These are phyloP conservation scores for Mechanitis messenoides DNA, from an alignment of 2,888 invertebrate genomes.

Conservation along the genomic window DNA sequence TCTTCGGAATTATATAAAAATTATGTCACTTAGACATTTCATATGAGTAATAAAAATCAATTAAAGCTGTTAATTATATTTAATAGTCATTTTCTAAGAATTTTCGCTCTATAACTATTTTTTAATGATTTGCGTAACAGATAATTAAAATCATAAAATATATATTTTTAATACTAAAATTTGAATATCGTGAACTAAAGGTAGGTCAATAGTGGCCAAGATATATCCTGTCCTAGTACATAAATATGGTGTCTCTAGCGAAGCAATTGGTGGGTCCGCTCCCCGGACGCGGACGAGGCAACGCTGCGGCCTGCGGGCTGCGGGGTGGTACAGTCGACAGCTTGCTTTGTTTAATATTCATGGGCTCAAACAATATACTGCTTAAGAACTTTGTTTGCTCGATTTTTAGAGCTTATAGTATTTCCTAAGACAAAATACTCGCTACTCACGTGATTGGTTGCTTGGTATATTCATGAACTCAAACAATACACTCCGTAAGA, in stretches of 20 bases:
- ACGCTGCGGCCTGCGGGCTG: constrained; percentile 21
- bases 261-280: constrained; percentile 36
- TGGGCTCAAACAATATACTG: constrained; percentile 14
- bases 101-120: neutral
- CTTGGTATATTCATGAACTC: constrained; percentile 18
- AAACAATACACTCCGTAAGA: constrained; percentile 8
- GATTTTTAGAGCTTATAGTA: neutral
- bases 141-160: neutral
- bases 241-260: constrained; percentile 26
- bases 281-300: constrained; percentile 32
- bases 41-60: neutral
- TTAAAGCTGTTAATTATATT: neutral
- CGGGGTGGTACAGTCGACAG: constrained; percentile 26
- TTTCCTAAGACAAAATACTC: constrained; percentile 10
- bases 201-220: neutral
- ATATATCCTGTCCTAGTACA: constrained; percentile 5
- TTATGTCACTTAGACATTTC: neutral
- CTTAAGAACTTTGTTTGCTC: constrained; percentile 9
- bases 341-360: constrained; percentile 22
- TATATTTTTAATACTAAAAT: neutral
- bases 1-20: constrained; percentile 18
- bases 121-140: neutral
- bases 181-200: neutral
- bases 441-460: constrained; percentile 6
- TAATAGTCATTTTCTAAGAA: neutral